phyloP scores from a whole-genome alignment of 2,113 vertebrate species.

The Psittacus erithacus region DNA sequence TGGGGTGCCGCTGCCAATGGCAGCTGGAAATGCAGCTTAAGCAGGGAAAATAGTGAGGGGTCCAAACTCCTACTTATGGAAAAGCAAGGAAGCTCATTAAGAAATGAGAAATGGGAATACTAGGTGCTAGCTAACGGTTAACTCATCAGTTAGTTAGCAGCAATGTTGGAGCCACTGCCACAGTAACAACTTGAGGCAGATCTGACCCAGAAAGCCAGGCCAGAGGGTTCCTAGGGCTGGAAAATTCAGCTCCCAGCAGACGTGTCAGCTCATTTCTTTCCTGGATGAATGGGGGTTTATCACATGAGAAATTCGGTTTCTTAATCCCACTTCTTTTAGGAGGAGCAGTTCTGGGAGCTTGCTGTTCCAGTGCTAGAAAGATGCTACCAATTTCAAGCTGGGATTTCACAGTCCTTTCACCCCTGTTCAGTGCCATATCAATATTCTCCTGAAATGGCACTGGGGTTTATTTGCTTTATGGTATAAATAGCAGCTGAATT shows the following conservation, averaged over 20 bases:
- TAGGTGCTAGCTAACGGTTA: not conserved
- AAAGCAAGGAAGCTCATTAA: not conserved
- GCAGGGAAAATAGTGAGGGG: not conserved
- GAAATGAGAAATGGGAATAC: not conserved
- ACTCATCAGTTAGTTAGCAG: not conserved
- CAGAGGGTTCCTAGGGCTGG: not conserved
- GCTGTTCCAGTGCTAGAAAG: not conserved
- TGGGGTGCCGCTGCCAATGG: rapidly evolving
- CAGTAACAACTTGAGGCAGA: not conserved
- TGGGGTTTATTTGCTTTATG: conserved; percentile 23
- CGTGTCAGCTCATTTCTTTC: not conserved
- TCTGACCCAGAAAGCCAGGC: not conserved
- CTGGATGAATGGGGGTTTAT: not conserved
- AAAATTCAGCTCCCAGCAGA: not conserved
- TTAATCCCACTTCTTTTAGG: not conserved
- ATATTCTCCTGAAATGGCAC: not conserved
- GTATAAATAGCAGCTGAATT: not conserved
- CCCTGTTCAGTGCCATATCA: not conserved
- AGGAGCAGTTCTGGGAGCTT: not conserved
- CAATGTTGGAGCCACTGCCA: not conserved
- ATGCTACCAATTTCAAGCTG: not conserved
- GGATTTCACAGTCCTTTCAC: conserved; percentile 4
- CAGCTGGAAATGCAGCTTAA: not conserved
- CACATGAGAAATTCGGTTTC: not conserved
- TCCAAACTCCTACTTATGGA: not conserved